Evolutionary conservation across 1,140 invertebrate species (phyloP).

Genomic region (Aphaenogaster ashmeadi): DNA sequence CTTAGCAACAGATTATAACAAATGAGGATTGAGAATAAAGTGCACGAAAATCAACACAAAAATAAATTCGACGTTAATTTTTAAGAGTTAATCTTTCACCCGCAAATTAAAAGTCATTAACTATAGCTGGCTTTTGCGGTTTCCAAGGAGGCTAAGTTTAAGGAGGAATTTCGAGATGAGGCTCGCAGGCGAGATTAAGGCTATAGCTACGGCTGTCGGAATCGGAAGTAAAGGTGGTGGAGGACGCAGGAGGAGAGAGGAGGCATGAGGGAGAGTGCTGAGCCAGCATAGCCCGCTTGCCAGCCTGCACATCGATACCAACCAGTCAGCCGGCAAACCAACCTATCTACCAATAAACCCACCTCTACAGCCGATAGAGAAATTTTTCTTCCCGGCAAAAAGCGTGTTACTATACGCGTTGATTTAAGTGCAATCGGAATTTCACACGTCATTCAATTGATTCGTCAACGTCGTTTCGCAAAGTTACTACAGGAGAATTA

Average conservation of each 20-base stretch:
- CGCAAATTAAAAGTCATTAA: slow-evolving; percentile 68
- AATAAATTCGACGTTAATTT: neutral
- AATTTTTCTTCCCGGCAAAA: slow-evolving; percentile 60
- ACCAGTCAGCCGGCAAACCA: slow-evolving; percentile 85
- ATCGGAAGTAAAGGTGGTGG: slow-evolving; percentile 77
- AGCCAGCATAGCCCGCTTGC: slow-evolving; percentile 86
- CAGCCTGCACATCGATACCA: slow-evolving; percentile 87
- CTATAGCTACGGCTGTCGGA: slow-evolving; percentile 63
- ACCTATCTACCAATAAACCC: slow-evolving; percentile 81
- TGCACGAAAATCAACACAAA: neutral
- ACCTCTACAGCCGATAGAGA: slow-evolving; percentile 69
- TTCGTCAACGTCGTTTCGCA: neutral
- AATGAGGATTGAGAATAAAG: neutral
- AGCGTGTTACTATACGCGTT: slow-evolving; percentile 51
- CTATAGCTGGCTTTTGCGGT: slow-evolving; percentile 24
- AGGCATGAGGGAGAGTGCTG: slow-evolving; percentile 86
- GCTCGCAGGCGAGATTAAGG: slow-evolving; percentile 61
- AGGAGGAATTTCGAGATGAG: slow-evolving; percentile 75
- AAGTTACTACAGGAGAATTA: neutral
- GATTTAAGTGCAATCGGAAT: slow-evolving; percentile 51
- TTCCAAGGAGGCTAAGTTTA: slow-evolving; percentile 77
- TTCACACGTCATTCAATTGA: slow-evolving; percentile 38
- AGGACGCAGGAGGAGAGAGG: slow-evolving; percentile 75
- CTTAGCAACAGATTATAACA: neutral
- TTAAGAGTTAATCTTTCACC: slow-evolving; percentile 37